Conservation (phyloP, 2,113 vertebrate species). For the Octodon degus region DNA sequence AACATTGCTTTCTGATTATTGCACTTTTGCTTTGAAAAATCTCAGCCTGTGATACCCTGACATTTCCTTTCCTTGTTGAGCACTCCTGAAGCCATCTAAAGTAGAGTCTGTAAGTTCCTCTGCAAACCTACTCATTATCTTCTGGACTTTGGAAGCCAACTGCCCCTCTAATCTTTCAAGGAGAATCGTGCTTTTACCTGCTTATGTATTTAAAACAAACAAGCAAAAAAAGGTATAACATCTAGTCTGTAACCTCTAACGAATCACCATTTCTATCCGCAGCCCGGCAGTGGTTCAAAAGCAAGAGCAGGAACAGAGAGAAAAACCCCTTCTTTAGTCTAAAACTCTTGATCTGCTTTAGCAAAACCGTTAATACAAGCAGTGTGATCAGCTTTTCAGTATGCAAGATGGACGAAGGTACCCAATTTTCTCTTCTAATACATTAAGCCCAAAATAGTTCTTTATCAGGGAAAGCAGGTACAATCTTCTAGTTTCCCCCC, state of each 20-base stretch:
- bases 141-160: conserved; percentile 57
- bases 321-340: conserved; percentile 39
- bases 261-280: conserved; percentile 44
- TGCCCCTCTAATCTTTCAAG: conserved; percentile 50
- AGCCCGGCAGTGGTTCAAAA: conserved; percentile 44
- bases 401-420: conserved; percentile 83
- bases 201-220: neutral
- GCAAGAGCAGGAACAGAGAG: conserved; percentile 30
- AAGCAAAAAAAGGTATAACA: neutral
- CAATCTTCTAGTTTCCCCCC: conserved; percentile 4
- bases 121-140: conserved; percentile 44
- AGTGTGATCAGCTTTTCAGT: conserved; percentile 72
- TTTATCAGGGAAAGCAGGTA: conserved; percentile 68
- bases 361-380: conserved; percentile 72
- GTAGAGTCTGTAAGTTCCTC: conserved; percentile 75
- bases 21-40: neutral
- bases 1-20: neutral
- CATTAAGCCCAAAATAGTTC: conserved; percentile 75
- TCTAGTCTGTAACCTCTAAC: conserved; percentile 50
- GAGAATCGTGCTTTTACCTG: conserved; percentile 60
- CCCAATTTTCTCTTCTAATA: conserved; percentile 59
- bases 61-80: conserved; percentile 43
- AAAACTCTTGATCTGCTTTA: conserved; percentile 75
- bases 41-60: neutral
- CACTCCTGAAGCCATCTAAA: neutral